These are phyloP conservation scores for Drosophila crucigera DNA, from an alignment of 2,888 invertebrate species.

Conservation along the genomic window DNA sequence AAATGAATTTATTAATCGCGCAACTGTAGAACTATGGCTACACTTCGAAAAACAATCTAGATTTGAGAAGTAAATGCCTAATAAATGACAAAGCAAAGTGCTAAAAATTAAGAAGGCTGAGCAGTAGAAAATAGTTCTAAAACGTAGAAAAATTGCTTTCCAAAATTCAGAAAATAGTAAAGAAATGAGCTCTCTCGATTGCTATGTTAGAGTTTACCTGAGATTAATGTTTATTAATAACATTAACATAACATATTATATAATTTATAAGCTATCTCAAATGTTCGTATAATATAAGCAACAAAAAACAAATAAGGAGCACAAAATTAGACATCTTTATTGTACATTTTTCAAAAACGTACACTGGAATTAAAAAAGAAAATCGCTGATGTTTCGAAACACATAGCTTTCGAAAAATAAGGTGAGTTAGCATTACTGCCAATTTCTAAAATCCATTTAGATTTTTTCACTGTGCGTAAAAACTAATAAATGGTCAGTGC, in stretches of 20 bases:
- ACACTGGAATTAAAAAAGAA: background rate
- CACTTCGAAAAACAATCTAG: background rate
- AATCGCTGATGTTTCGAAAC: background rate
- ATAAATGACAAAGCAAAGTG: background rate
- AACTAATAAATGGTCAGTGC: background rate
- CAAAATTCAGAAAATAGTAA: background rate
- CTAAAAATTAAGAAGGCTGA: background rate
- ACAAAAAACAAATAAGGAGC: background rate
- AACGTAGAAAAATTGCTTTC: background rate
- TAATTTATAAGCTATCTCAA: background rate
- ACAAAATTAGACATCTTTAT: background rate
- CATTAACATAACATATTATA: no score
- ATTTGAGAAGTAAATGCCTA: background rate
- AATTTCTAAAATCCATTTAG: background rate
- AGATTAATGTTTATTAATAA: background rate
- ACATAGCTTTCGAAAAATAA: background rate
- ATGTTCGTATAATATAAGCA: background rate
- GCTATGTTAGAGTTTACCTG: background rate
- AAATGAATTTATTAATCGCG: conserved; percentile 5
- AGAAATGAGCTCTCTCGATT: background rate
- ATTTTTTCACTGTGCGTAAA: background rate
- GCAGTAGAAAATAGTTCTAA: background rate
- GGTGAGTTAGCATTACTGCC: background rate
- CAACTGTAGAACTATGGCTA: conserved; percentile 29
- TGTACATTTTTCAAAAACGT: background rate